Evolutionary conservation across 1,140 invertebrate species (phyloP).

Genomic region (Aphidius ervi): DNA sequence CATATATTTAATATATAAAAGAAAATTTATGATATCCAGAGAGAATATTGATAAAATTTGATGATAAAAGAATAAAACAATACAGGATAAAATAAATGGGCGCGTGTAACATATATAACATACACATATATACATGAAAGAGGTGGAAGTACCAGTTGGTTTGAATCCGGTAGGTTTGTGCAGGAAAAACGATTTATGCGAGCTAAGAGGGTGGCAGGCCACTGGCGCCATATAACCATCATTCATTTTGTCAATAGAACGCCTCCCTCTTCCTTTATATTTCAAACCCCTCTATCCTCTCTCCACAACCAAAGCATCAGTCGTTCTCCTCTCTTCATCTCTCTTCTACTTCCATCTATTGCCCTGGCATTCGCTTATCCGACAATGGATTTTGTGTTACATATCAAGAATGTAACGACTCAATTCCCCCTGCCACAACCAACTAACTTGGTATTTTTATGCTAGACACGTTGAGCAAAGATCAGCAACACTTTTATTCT

Average conservation of each 20-base stretch:
- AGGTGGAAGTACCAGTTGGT: constrained; percentile 22
- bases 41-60: constrained; percentile 1
- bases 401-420: constrained; percentile 24
- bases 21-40: not conserved
- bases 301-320: not conserved
- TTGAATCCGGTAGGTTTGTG: constrained; percentile 8
- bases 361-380: constrained; percentile 9
- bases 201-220: constrained; percentile 28
- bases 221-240: constrained; percentile 44
- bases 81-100: too few relatives aligned
- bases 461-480: too few relatives aligned
- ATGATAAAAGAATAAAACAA: constrained; percentile 18
- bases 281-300: not conserved
- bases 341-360: too few relatives aligned
- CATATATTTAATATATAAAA: too few relatives aligned
- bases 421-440: too few relatives aligned
- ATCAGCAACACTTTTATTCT: too few relatives aligned
- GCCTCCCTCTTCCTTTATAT: constrained; percentile 17
- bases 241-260: constrained; percentile 47
- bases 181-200: constrained; percentile 40
- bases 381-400: constrained; percentile 36
- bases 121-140: constrained; percentile 5
- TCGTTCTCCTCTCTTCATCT: too few relatives aligned
- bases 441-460: too few relatives aligned
- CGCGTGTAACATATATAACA: not conserved